Conservation (phyloP, 2,113 vertebrate species). For the Mustelus asterias region DNA sequence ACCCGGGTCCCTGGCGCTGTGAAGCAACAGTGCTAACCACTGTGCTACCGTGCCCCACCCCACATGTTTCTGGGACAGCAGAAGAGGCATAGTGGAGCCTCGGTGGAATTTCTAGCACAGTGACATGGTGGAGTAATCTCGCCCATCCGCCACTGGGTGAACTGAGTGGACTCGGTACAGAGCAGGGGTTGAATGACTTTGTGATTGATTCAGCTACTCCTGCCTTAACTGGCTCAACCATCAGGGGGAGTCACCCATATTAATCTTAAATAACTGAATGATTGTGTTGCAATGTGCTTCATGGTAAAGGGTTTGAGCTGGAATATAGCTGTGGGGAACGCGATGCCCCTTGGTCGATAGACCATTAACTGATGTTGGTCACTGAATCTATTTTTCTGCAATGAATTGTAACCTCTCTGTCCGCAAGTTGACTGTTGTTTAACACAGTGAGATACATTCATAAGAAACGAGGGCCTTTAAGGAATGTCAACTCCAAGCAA, state of each 20-base stretch:
- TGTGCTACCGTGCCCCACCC: too few relatives aligned
- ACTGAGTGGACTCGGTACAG: not conserved
- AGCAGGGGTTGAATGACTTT: not conserved
- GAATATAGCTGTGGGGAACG: not conserved
- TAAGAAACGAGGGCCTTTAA: not conserved
- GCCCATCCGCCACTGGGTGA: not conserved
- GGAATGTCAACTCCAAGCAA: not conserved
- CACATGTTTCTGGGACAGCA: not conserved
- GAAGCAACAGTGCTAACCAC: too few relatives aligned
- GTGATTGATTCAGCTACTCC: not conserved
- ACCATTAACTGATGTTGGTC: not conserved
- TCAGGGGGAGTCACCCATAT: not conserved
- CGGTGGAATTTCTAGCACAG: not conserved
- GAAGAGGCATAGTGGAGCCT: not conserved
- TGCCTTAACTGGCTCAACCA: not conserved
- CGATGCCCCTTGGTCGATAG: not conserved
- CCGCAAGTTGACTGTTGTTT: not conserved
- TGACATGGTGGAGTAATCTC: not conserved
- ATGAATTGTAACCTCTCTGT: not conserved
- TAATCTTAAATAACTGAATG: not conserved
- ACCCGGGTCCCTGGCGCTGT: too few relatives aligned
- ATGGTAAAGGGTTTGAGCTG: not conserved
- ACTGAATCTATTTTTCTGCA: not conserved
- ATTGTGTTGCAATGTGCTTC: not conserved
- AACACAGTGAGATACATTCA: not conserved